Evolutionary conservation across 2,888 invertebrate species (phyloP).

Genomic region (Lottia gigantea): DNA sequence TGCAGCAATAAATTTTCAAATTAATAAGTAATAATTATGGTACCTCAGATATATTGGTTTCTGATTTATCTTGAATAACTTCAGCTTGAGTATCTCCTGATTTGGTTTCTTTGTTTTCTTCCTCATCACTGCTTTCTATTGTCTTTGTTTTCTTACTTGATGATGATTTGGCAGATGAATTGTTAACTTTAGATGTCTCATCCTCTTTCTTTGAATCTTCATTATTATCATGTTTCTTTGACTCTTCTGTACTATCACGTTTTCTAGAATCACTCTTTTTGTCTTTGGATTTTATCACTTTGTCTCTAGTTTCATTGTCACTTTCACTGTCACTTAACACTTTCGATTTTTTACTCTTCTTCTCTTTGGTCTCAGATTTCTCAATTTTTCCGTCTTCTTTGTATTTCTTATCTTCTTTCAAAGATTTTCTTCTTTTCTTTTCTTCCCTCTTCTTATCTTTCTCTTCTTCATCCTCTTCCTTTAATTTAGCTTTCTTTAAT

Average conservation of each 20-base stretch:
- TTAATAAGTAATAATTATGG: too few species aligned
- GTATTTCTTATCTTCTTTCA: constrained; percentile 25
- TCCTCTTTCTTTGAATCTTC: constrained; percentile 12
- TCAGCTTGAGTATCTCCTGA: too few species aligned
- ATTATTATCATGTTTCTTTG: constrained; percentile 1
- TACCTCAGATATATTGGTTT: too few species aligned
- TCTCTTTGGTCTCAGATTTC: constrained; percentile 16
- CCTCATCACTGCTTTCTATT: constrained; percentile 14
- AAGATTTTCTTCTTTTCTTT: constrained; percentile 16
- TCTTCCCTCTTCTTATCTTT: constrained; percentile 19
- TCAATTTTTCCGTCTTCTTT: constrained; percentile 15
- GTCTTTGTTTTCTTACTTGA: constrained; percentile 7
- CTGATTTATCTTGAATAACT: too few species aligned
- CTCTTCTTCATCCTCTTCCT: constrained; percentile 51
- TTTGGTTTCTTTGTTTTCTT: constrained; percentile 13
- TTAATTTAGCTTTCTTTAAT: constrained; percentile 29
- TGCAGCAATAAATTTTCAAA: too few species aligned
- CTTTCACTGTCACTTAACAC: constrained; percentile 9
- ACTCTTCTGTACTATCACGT: constrained; percentile 5
- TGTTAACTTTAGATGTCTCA: constrained; percentile 5
- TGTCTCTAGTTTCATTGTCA: background rate
- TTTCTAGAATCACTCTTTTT: background rate
- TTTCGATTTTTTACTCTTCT: constrained; percentile 12
- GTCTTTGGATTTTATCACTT: background rate
- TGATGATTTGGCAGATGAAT: background rate